These are phyloP conservation scores for Dipodomys stephensi DNA, from an alignment of 2,113 vertebrate genomes.

Conservation along the genomic window DNA sequence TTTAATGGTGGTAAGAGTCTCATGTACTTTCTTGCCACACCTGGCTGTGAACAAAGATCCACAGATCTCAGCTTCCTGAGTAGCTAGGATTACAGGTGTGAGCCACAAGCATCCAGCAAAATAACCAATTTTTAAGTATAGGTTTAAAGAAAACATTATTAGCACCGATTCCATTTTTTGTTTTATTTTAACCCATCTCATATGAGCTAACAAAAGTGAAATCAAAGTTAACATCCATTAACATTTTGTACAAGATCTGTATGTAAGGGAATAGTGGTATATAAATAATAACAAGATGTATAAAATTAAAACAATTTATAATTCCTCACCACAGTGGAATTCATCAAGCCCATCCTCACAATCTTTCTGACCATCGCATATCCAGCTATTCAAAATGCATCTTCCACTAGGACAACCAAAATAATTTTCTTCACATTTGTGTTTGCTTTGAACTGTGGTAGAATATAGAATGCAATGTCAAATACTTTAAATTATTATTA, in stretches of 20 bases:
- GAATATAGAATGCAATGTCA: constrained; percentile 86
- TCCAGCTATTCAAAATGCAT: constrained; percentile 98
- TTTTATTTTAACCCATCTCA: neutral
- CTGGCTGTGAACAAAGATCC: too few species aligned
- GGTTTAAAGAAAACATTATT: too few species aligned
- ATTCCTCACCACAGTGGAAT: constrained; percentile 94
- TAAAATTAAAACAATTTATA: neutral
- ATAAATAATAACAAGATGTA: neutral
- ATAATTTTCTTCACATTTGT: constrained; percentile 97
- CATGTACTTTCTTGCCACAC: too few species aligned
- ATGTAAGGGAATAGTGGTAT: neutral
- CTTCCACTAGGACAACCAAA: constrained; percentile 98
- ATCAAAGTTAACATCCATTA: neutral
- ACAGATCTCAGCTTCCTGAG: too few species aligned
- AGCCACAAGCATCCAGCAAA: too few species aligned
- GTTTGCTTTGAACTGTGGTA: constrained; percentile 93
- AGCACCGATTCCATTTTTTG: too few species aligned
- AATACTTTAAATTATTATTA: constrained; percentile 64
- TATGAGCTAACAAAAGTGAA: neutral
- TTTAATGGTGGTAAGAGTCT: too few species aligned
- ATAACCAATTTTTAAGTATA: too few species aligned
- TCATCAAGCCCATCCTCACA: constrained; percentile 98
- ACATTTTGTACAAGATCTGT: neutral
- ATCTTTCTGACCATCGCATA: constrained; percentile 98
- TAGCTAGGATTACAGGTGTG: too few species aligned